Conservation (phyloP, 2,113 vertebrate species). For the Anarhynchus alexandrinus region DNA sequence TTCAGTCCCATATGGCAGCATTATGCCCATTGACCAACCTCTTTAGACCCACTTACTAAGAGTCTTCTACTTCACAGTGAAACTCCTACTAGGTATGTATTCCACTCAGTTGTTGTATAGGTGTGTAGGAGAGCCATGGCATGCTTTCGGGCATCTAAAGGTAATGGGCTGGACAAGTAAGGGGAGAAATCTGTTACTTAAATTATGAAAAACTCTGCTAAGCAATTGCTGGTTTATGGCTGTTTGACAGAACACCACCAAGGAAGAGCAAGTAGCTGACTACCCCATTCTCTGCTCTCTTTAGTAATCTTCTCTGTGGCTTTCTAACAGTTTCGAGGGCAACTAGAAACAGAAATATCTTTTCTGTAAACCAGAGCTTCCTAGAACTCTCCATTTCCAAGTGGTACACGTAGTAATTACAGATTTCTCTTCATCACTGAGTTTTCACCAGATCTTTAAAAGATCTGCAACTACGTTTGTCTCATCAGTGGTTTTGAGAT, state of each 20-base stretch:
- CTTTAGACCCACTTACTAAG: not conserved
- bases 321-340: not conserved
- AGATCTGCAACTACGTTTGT: not conserved
- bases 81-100: not conserved
- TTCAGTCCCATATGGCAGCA: not conserved
- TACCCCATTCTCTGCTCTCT: not conserved
- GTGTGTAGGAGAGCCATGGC: not conserved
- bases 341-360: not conserved
- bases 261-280: not conserved
- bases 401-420: not conserved
- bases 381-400: not conserved
- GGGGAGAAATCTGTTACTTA: not conserved
- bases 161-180: not conserved
- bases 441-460: not conserved
- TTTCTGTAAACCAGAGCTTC: not conserved
- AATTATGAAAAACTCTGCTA: not conserved
- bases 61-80: not conserved
- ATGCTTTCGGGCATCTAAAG: not conserved
- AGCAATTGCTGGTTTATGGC: not conserved
- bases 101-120: not conserved
- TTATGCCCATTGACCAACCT: not conserved
- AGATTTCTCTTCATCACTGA: not conserved
- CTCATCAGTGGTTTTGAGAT: not conserved
- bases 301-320: not conserved
- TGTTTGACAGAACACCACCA: not conserved